Evolutionary conservation across 2,888 invertebrate species (phyloP).

Genomic region (Caenorhabditis afra): DNA sequence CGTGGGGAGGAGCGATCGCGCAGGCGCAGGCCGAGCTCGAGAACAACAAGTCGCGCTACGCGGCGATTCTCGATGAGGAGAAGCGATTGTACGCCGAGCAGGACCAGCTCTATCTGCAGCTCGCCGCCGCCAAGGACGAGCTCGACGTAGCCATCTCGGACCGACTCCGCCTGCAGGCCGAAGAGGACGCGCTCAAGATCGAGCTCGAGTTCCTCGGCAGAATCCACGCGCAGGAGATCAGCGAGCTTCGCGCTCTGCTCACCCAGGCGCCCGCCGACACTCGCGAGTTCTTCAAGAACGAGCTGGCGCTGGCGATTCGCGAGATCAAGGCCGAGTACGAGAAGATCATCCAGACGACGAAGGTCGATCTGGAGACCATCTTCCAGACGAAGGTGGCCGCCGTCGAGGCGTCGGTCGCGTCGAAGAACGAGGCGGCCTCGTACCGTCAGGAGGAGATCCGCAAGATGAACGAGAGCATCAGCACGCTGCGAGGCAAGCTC

Average conservation of each 20-base stretch:
- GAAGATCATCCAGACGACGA: constrained; percentile 80
- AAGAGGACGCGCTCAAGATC: constrained; percentile 82
- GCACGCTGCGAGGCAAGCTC: constrained; percentile 47
- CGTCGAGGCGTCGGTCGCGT: constrained; percentile 82
- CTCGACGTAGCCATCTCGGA: constrained; percentile 61
- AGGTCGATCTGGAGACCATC: constrained; percentile 82
- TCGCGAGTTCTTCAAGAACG: constrained; percentile 83
- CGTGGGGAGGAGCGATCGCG: constrained; percentile 59
- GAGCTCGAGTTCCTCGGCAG: constrained; percentile 83
- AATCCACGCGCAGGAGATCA: constrained; percentile 82
- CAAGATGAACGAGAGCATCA: constrained; percentile 60
- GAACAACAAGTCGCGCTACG: constrained; percentile 52
- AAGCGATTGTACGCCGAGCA: constrained; percentile 58
- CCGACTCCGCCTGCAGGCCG: constrained; percentile 82
- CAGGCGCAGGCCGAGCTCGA: constrained; percentile 56
- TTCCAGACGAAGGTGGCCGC: constrained; percentile 80
- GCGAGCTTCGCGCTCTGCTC: constrained; percentile 81
- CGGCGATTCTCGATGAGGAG: constrained; percentile 57
- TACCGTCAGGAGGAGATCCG: constrained; percentile 81
- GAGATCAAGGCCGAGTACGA: constrained; percentile 83
- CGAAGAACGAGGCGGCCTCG: constrained; percentile 82
- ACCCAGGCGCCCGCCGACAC: constrained; percentile 80
- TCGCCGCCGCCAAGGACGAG: constrained; percentile 56
- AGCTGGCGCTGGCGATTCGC: constrained; percentile 82
- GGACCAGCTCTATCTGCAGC: constrained; percentile 47